Conservation (phyloP, 2,797 vertebrate species). For the Epinephelus coioides region DNA sequence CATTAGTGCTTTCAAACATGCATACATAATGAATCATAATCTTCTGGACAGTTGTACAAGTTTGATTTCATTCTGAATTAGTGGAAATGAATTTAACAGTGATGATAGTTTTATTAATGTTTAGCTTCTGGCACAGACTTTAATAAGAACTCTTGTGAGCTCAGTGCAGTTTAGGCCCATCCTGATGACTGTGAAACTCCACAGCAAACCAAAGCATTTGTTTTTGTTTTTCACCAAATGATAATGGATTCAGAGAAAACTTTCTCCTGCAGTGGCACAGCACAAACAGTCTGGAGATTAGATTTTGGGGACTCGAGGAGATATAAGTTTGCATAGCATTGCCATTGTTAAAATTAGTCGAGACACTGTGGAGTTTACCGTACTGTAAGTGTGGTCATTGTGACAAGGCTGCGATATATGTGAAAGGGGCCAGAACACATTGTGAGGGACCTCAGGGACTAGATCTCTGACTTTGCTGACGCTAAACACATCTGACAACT, state of each 20-base stretch:
- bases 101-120: background rate
- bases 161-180: background rate
- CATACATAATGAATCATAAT: constrained; percentile 6
- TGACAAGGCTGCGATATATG: constrained; percentile 48
- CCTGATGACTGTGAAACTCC: constrained; percentile 4
- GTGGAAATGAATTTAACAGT: background rate
- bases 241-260: background rate
- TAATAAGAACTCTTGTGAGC: background rate
- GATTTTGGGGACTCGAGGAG: background rate
- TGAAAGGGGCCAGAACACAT: constrained; percentile 34
- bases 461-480: constrained; percentile 46
- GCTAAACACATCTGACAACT: constrained; percentile 64
- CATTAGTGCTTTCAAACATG: background rate
- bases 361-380: background rate
- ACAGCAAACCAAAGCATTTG: constrained; percentile 1
- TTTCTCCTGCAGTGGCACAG: background rate
- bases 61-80: background rate
- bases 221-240: constrained; percentile 10
- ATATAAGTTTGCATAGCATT: background rate
- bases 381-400: constrained; percentile 29
- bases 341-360: background rate
- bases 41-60: background rate
- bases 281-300: background rate
- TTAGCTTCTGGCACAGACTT: background rate
- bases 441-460: constrained; percentile 52